phyloP scores from a whole-genome alignment of 2,888 invertebrate genomes.

The Drosophila anomalata region DNA sequence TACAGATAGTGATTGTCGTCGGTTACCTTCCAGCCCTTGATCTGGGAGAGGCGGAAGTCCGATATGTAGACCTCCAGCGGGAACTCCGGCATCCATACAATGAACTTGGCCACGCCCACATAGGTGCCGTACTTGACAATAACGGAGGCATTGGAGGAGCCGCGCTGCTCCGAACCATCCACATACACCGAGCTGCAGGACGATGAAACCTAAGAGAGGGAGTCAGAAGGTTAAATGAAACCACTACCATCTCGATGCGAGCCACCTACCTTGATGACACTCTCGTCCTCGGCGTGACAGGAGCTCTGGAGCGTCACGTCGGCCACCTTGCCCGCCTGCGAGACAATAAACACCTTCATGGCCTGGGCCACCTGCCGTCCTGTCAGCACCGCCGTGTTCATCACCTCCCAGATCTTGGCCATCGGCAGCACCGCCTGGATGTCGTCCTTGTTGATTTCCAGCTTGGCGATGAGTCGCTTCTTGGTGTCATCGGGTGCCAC shows the following conservation, averaged over 20 bases:
- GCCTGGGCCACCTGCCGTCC: slow-evolving; percentile 97
- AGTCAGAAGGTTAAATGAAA: not conserved
- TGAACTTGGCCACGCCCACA: slow-evolving; percentile 93
- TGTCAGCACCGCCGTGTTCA: slow-evolving; percentile 97
- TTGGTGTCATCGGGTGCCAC: slow-evolving; percentile 83
- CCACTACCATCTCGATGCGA: not conserved
- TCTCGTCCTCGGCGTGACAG: slow-evolving; percentile 97
- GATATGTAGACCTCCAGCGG: slow-evolving; percentile 95
- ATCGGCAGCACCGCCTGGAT: slow-evolving; percentile 97
- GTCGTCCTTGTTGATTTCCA: slow-evolving; percentile 96
- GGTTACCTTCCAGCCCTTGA: slow-evolving; percentile 97
- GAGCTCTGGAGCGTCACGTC: slow-evolving; percentile 97
- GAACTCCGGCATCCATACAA: slow-evolving; percentile 98
- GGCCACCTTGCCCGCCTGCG: slow-evolving; percentile 96
- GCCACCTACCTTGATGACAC: slow-evolving; percentile 93
- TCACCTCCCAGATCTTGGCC: slow-evolving; percentile 97
- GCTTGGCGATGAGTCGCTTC: slow-evolving; percentile 90
- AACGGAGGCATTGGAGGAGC: slow-evolving; percentile 97
- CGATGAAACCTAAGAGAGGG: slow-evolving; percentile 90
- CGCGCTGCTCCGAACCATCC: slow-evolving; percentile 97
- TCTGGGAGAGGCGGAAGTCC: slow-evolving; percentile 95
- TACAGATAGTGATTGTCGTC: slow-evolving; percentile 87
- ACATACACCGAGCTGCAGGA: slow-evolving; percentile 98
- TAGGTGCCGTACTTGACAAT: slow-evolving; percentile 96
- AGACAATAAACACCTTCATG: slow-evolving; percentile 97